These are phyloP conservation scores for Philereme transversata DNA, from an alignment of 2,888 invertebrate genomes.

Conservation along the genomic window DNA sequence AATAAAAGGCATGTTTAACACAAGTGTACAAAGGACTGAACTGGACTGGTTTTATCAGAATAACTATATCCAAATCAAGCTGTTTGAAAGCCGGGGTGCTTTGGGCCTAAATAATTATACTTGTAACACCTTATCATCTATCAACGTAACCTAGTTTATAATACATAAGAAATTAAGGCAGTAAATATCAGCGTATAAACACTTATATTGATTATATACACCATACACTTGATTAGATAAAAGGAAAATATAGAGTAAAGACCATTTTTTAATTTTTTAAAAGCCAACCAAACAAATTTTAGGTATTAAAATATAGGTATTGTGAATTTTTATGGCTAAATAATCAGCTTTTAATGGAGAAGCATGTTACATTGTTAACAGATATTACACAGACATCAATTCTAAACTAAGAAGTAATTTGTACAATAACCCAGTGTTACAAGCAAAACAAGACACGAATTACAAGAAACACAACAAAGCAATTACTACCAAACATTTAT, in stretches of 20 bases:
- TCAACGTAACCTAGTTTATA: constrained; percentile 19
- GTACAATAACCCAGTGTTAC: background rate
- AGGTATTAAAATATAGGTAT: too few relatives aligned
- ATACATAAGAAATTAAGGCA: constrained; percentile 9
- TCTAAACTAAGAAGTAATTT: background rate
- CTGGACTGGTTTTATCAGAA: background rate
- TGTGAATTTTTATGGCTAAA: too few relatives aligned
- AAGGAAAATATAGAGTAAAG: too few relatives aligned
- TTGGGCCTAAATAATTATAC: constrained; percentile 17
- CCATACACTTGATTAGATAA: too few relatives aligned
- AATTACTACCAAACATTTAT: constrained; percentile 40
- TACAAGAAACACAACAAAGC: constrained; percentile 28
- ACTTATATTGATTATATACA: too few relatives aligned
- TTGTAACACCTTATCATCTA: constrained; percentile 22
- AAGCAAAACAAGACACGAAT: constrained; percentile 1
- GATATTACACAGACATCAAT: too few relatives aligned
- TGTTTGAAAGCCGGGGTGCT: constrained; percentile 18
- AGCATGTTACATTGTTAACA: too few relatives aligned
- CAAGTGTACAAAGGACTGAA: too few relatives aligned
- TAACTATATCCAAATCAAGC: constrained; percentile 6
- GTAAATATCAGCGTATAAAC: background rate
- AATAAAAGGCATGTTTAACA: too few relatives aligned
- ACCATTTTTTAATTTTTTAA: too few relatives aligned
- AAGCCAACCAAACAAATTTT: too few relatives aligned
- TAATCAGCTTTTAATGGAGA: too few relatives aligned